Evolutionary conservation across 1,140 invertebrate species (phyloP), one percentile per base, ranked within the genome.

Genomic region (Acromyrmex charruanus): DNA sequence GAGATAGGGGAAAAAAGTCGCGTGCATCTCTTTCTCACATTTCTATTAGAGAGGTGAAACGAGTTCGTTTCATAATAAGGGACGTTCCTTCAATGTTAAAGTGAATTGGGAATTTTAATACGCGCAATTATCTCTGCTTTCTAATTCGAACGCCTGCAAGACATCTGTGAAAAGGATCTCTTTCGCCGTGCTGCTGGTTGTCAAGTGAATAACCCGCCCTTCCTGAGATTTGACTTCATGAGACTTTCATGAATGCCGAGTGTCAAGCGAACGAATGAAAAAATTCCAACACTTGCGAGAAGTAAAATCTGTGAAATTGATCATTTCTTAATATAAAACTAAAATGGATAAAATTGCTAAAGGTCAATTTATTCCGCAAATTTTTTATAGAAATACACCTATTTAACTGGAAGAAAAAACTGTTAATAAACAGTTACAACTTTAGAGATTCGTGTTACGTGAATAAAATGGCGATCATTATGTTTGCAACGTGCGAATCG

Each of bases 111-210:
- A 39, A 75, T 58, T 82, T 82, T 74, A 84, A 75, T 61, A n/a
- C 69, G 55, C 39, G 39, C 69, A 84, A 84, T 84, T 84, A 75
- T 75, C 39, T 84, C 80, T 84, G 69, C 80, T 84, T 84, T 84
- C 80, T 84, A 84, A 84, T 75, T 75, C 80, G 68, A 21, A 55
- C 53, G n/a, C 39, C 61, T 75, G 55, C 53, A 10, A 74, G 39
- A 74, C 18, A 16, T 7, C 35, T 49, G 51, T 71, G 55, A 61
- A 75, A 84, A 74, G 31, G 39, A 18, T 84, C 39, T 53, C 55
- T 71, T 61, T 74, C 69, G 39, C 35, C 18, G 35, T 49, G 21
- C 10, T 25, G 21, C 10, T 25, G 14, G 1, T 71, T 69, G 55
- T 82, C n/a, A 82, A 82, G 14, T 61, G 35, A 53, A 82, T 82